Conservation (phyloP, 1,140 invertebrate species). For the Pogonomyrmex barbatus region DNA sequence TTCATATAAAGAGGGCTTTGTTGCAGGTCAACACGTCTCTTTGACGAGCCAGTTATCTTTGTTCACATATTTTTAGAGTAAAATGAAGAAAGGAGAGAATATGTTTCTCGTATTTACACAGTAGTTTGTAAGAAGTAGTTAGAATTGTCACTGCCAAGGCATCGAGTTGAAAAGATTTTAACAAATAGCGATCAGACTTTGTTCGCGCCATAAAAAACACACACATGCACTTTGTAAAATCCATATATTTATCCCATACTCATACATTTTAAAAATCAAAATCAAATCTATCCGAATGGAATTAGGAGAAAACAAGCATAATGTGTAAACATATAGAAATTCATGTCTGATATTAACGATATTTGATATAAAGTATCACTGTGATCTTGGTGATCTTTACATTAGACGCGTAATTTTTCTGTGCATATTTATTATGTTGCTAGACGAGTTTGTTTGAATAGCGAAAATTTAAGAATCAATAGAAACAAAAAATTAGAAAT, state of each 20-base stretch:
- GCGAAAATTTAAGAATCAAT: neutral
- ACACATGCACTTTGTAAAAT: neutral
- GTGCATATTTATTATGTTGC: neutral
- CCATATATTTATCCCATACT: neutral
- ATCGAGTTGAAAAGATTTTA: slow-evolving; percentile 68
- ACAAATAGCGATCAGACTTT: neutral
- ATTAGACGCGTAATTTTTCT: neutral
- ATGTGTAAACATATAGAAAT: neutral
- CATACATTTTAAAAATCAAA: neutral
- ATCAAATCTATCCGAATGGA: neutral
- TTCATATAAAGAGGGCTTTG: slow-evolving; percentile 51
- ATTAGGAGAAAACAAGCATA: neutral
- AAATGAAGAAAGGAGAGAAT: slow-evolving; percentile 5
- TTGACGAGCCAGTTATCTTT: slow-evolving; percentile 25
- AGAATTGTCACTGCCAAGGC: slow-evolving; percentile 75
- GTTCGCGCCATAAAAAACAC: neutral
- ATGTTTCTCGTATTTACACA: slow-evolving; percentile 60
- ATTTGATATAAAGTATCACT: neutral
- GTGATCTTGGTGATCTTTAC: neutral
- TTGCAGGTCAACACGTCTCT: slow-evolving; percentile 71
- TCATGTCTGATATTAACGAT: neutral
- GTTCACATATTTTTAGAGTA: slow-evolving; percentile 64
- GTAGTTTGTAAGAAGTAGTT: slow-evolving; percentile 59
- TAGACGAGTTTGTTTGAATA: neutral
- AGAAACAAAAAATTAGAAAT: neutral